Evolutionary conservation across 2,888 invertebrate genomes (phyloP).

Genomic region (Crepidodera aurea): DNA sequence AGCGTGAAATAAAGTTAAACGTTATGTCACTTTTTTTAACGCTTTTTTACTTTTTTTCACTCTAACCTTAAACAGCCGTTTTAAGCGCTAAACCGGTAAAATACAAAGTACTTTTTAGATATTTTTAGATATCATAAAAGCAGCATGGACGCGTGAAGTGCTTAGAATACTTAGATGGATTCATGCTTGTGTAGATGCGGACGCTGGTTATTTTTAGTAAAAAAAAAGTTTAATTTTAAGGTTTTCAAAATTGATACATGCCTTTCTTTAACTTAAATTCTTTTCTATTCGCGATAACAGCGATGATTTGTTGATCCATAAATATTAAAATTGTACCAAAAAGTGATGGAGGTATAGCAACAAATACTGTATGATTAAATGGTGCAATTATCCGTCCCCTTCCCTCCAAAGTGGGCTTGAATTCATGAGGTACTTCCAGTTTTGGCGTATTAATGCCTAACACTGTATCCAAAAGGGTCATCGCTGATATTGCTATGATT

Average conservation of each 20-base stretch:
- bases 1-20: no score
- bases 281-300: slow-evolving; percentile 97
- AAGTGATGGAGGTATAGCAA: slow-evolving; percentile 90
- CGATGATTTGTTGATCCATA: slow-evolving; percentile 99
- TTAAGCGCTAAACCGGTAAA: no score
- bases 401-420: slow-evolving; percentile 80
- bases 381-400: slow-evolving; percentile 85
- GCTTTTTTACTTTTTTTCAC: no score
- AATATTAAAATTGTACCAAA: slow-evolving; percentile 96
- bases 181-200: no score
- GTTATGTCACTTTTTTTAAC: no score
- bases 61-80: no score
- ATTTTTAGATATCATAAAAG: no score
- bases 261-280: slow-evolving; percentile 97
- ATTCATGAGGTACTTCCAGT: slow-evolving; percentile 87
- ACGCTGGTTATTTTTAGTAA: no score
- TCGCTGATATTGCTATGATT: slow-evolving; percentile 91
- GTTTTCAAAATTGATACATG: background rate
- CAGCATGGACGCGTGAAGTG: no score
- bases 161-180: no score
- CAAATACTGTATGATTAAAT: slow-evolving; percentile 77
- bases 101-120: no score
- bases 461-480: slow-evolving; percentile 84
- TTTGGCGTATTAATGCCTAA: slow-evolving; percentile 93
- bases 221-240: no score